These are phyloP conservation scores for Stenodera caucasica DNA, from an alignment of 2,888 invertebrate species.

Conservation along the genomic window DNA sequence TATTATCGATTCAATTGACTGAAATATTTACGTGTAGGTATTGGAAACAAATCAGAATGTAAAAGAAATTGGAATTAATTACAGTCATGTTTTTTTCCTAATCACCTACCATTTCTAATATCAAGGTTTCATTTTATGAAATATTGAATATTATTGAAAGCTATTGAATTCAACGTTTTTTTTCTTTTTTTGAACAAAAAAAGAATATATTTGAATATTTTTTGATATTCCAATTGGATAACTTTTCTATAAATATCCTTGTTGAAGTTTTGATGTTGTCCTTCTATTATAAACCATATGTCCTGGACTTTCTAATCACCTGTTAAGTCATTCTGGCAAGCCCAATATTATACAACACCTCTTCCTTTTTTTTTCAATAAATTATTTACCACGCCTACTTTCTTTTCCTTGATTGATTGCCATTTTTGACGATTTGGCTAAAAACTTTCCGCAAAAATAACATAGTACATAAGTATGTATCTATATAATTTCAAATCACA, in stretches of 20 bases:
- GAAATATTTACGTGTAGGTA: neutral
- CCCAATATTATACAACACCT: constrained; percentile 25
- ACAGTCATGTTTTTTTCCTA: neutral
- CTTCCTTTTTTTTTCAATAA: constrained; percentile 1
- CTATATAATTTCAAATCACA: no score
- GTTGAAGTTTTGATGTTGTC: neutral
- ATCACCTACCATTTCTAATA: neutral
- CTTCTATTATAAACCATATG: neutral
- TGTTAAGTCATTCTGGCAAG: constrained; percentile 18
- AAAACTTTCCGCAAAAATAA: neutral
- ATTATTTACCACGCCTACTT: constrained; percentile 20
- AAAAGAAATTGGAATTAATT: neutral
- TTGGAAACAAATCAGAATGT: neutral
- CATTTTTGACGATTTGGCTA: neutral
- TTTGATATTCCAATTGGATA: no score
- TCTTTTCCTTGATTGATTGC: constrained; percentile 2
- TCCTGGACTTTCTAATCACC: constrained; percentile 25
- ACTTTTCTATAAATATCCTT: neutral
- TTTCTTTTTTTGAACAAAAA: neutral
- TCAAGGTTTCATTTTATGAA: neutral
- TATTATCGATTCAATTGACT: constrained; percentile 16
- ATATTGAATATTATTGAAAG: neutral
- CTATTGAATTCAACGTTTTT: neutral
- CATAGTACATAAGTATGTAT: no score
- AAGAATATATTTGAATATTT: no score